These are phyloP conservation scores for Phasianus colchicus DNA, from an alignment of 2,113 vertebrate genomes.

Conservation along the genomic window DNA sequence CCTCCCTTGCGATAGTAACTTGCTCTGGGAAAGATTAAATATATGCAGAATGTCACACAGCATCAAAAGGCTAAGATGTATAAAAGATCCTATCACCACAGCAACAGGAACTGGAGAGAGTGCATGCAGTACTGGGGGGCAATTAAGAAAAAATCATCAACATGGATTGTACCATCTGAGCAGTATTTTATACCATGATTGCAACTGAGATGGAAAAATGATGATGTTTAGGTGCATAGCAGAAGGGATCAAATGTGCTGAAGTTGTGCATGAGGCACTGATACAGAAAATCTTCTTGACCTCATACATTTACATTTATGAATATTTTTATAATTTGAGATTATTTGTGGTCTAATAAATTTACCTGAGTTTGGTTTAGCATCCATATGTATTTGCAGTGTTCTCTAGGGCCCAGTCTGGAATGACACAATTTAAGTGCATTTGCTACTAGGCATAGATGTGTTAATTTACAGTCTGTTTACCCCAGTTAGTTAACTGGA, in stretches of 20 bases:
- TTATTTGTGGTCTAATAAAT: not conserved
- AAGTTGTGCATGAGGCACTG: not conserved
- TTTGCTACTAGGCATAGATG: not conserved
- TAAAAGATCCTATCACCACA: not conserved
- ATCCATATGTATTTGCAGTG: not conserved
- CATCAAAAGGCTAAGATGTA: not conserved
- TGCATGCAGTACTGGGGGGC: not conserved
- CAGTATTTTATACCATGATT: not conserved
- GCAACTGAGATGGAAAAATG: not conserved
- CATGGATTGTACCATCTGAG: not conserved
- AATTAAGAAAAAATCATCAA: not conserved
- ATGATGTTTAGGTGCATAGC: not conserved
- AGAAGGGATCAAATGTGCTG: not conserved
- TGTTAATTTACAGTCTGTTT: not conserved
- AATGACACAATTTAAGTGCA: not conserved
- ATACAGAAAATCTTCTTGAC: not conserved
- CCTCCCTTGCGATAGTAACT: conserved; percentile 93
- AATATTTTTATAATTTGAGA: not conserved
- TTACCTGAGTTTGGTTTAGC: not conserved
- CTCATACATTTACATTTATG: not conserved
- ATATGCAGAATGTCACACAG: not conserved
- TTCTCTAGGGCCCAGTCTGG: not conserved
- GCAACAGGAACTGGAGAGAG: not conserved
- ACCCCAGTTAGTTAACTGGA: not conserved
- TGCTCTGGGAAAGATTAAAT: conserved; percentile 77